Evolutionary conservation across 2,888 invertebrate genomes (phyloP).

Genomic region (Drosophila stalkeri): DNA sequence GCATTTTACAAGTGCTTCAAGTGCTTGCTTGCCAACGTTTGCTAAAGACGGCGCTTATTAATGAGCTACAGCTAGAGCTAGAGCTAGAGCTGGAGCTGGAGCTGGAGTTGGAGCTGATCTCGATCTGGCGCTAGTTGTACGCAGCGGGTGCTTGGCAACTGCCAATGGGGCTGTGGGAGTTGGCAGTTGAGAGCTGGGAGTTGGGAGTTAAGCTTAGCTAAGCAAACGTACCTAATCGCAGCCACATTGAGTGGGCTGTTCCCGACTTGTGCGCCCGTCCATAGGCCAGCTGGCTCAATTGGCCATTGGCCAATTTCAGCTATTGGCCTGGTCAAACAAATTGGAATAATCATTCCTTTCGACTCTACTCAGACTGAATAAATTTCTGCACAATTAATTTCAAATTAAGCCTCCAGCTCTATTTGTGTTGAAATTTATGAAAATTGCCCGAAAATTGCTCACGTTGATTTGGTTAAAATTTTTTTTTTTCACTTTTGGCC

Average conservation of each 20-base stretch:
- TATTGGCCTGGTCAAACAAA: constrained; percentile 66
- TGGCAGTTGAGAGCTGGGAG: constrained; percentile 3
- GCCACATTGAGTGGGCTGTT: constrained; percentile 38
- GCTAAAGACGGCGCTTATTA: constrained; percentile 80
- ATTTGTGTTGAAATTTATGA: constrained; percentile 66
- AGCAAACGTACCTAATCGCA: constrained; percentile 42
- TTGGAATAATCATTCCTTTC: constrained; percentile 80
- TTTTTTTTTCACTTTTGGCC: background rate
- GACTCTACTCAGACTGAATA: constrained; percentile 54
- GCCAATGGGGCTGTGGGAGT: constrained; percentile 10
- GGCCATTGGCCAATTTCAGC: constrained; percentile 56
- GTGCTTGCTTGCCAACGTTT: constrained; percentile 67
- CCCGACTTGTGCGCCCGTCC: constrained; percentile 27
- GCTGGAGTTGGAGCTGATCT: constrained; percentile 48
- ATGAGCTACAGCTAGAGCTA: constrained; percentile 62
- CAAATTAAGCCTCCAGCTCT: constrained; percentile 76
- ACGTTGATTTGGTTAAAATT: constrained; percentile 13
- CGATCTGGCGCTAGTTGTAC: constrained; percentile 41
- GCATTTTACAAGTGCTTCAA: constrained; percentile 82
- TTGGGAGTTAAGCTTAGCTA: constrained; percentile 17
- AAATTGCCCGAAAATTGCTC: constrained; percentile 59
- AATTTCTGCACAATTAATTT: constrained; percentile 81
- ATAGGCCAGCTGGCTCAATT: constrained; percentile 43
- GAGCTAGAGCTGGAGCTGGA: constrained; percentile 26
- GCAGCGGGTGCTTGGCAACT: constrained; percentile 47